These are phyloP conservation scores for Leptogaster cylindrica DNA, from an alignment of 2,888 invertebrate genomes.

Conservation along the genomic window DNA sequence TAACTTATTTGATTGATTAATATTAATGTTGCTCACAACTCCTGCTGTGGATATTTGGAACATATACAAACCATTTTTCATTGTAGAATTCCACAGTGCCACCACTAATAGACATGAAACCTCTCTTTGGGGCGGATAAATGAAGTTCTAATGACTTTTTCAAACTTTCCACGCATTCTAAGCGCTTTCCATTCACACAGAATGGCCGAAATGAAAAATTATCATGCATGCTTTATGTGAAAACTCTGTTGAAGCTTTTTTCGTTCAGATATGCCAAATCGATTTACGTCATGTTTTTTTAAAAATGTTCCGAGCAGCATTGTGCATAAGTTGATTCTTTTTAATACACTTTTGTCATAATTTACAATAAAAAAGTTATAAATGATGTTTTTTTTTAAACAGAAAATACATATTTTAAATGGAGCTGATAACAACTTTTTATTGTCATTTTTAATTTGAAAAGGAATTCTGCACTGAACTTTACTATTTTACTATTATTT, in stretches of 20 bases:
- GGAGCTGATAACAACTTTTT: too few relatives aligned
- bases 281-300: too few relatives aligned
- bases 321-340: too few relatives aligned
- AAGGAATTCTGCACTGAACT: too few relatives aligned
- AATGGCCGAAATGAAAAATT: slow-evolving; percentile 8
- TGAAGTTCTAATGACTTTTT: slow-evolving; percentile 19
- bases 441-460: too few relatives aligned
- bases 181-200: background rate
- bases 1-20: too few relatives aligned
- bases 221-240: background rate
- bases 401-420: too few relatives aligned
- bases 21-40: too few relatives aligned
- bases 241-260: background rate
- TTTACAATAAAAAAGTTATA: background rate
- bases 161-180: slow-evolving; percentile 6
- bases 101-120: slow-evolving; percentile 6
- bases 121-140: background rate
- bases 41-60: background rate
- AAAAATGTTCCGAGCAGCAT: too few relatives aligned
- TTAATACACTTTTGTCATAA: too few relatives aligned
- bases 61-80: slow-evolving; percentile 8
- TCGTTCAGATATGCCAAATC: too few relatives aligned
- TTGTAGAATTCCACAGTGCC: slow-evolving; percentile 4
- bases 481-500: too few relatives aligned
- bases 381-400: background rate